Conservation (phyloP, 2,888 invertebrate genomes). For the Noctua comes region DNA sequence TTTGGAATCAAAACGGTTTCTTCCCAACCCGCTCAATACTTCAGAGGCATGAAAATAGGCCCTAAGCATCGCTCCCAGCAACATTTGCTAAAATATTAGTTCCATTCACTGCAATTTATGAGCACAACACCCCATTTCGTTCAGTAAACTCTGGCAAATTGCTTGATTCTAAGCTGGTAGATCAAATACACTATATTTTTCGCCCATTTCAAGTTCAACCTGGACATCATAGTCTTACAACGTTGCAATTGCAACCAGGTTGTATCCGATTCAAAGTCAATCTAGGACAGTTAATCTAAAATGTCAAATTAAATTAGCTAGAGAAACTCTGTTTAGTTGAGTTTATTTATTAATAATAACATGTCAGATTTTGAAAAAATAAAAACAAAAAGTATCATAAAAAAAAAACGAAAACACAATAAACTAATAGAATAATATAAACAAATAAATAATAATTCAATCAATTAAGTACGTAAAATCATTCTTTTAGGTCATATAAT, state of each 20-base stretch:
- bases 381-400: no score
- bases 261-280: slow-evolving; percentile 31
- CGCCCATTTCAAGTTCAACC: slow-evolving; percentile 45
- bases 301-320: neutral
- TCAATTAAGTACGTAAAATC: no score
- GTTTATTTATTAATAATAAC: no score
- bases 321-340: neutral
- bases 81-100: slow-evolving; percentile 53
- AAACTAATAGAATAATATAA: no score
- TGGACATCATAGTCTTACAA: slow-evolving; percentile 1
- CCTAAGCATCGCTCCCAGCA: slow-evolving; percentile 33
- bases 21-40: neutral
- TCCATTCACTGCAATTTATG: slow-evolving; percentile 47
- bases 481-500: no score
- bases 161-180: slow-evolving; percentile 40
- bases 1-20: slow-evolving; percentile 38
- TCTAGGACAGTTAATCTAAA: slow-evolving; percentile 35
- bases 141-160: slow-evolving; percentile 50
- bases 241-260: slow-evolving; percentile 23
- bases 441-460: no score
- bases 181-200: slow-evolving; percentile 59
- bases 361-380: no score
- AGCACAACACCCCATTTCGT: slow-evolving; percentile 41
- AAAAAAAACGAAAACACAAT: no score
- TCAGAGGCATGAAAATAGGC: slow-evolving; percentile 39